A percentile compares a stretch with the other conserved stretches of the same genome.
Conservation (phyloP, 2,888 invertebrate species). For the Drosophila buzzatii region DNA sequence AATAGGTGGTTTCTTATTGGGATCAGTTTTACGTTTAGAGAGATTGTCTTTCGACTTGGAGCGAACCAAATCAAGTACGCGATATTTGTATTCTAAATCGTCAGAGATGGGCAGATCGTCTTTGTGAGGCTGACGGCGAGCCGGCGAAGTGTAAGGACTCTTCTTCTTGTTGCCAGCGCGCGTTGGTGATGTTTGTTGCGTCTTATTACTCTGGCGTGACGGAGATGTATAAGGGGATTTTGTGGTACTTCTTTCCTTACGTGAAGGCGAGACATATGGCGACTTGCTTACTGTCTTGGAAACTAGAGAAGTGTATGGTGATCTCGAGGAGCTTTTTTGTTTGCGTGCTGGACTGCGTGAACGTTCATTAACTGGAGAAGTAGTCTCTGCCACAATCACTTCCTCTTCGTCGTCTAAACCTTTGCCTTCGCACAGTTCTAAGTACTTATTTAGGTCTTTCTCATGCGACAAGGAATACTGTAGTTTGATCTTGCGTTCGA, state of each 20-base stretch:
- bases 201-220: slow-evolving; percentile 50
- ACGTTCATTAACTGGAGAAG: slow-evolving; percentile 31
- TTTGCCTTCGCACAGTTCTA: slow-evolving; percentile 82
- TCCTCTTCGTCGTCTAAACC: slow-evolving; percentile 72
- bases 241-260: slow-evolving; percentile 31
- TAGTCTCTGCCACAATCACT: slow-evolving; percentile 26
- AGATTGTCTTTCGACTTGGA: slow-evolving; percentile 74
- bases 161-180: slow-evolving; percentile 44
- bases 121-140: slow-evolving; percentile 42
- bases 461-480: slow-evolving; percentile 83
- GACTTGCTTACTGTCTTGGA: slow-evolving; percentile 54
- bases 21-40: slow-evolving; percentile 57
- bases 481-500: slow-evolving; percentile 81
- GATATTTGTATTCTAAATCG: slow-evolving; percentile 77
- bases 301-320: slow-evolving; percentile 66
- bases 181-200: slow-evolving; percentile 65
- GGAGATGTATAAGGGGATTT: slow-evolving; percentile 69
- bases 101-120: slow-evolving; percentile 67
- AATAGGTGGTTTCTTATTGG: slow-evolving; percentile 73
- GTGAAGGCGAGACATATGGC: slow-evolving; percentile 65
- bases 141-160: slow-evolving; percentile 67
- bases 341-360: slow-evolving; percentile 68
- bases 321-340: slow-evolving; percentile 24
- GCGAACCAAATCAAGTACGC: slow-evolving; percentile 74
- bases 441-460: slow-evolving; percentile 77